Percentiles rank a stretch among this genome's conserved stretches.
Evolutionary conservation across 30 jellyfish, hydroid and myxozoan genomes (phyloP).

Genomic region (Catostylus mosaicus): DNA sequence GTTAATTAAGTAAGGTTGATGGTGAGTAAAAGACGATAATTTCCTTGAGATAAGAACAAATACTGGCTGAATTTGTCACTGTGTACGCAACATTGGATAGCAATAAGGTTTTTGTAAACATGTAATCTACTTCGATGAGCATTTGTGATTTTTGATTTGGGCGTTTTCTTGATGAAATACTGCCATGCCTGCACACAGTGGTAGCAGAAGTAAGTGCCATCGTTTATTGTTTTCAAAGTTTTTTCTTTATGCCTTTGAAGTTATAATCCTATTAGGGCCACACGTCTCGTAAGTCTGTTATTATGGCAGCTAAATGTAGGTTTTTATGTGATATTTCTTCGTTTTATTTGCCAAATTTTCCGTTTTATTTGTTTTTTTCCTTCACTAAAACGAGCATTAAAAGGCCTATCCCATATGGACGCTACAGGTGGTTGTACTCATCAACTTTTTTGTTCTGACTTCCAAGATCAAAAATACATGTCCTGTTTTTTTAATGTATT

Average conservation of each 20-base stretch:
- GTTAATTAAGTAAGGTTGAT: background rate
- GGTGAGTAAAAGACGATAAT: background rate
- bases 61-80: too few relatives aligned
- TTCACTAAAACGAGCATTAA: background rate
- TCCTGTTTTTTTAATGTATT: background rate
- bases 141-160: background rate
- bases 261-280: too few relatives aligned
- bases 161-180: background rate
- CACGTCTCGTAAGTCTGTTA: too few relatives aligned
- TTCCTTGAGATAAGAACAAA: background rate
- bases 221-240: background rate
- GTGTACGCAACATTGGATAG: too few relatives aligned
- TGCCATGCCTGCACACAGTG: slow-evolving; percentile 39
- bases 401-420: slow-evolving; percentile 10
- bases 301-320: too few relatives aligned
- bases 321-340: background rate
- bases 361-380: too few relatives aligned
- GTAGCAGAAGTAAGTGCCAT: slow-evolving; percentile 30
- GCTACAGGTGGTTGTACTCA: slow-evolving; percentile 38
- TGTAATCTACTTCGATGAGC: too few relatives aligned
- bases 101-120: too few relatives aligned
- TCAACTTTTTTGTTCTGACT: background rate
- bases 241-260: too few relatives aligned
- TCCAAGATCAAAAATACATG: background rate
- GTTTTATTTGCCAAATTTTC: background rate